Evolutionary conservation across 2,888 invertebrate genomes (phyloP).

Genomic region (Phragmatobia fuliginosa): DNA sequence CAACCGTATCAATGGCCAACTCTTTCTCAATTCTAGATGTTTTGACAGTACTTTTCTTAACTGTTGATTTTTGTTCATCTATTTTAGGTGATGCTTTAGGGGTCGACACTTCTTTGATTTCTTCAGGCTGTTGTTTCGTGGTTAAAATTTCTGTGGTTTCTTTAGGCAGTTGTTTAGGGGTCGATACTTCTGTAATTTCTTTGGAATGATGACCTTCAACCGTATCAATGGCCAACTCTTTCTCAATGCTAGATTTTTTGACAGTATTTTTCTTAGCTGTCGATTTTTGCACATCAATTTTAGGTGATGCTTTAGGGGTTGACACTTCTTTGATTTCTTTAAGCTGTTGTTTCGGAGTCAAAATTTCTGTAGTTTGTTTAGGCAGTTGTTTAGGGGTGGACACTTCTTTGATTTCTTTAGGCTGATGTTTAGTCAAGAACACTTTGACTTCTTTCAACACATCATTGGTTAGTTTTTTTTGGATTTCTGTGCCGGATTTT

Average conservation of each 20-base stretch:
- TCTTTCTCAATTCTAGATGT: slow-evolving; percentile 77
- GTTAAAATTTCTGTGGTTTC: too few relatives aligned
- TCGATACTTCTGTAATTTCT: too few relatives aligned
- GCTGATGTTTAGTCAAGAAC: background rate
- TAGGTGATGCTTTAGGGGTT: too few relatives aligned
- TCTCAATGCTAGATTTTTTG: slow-evolving; percentile 75
- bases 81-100: slow-evolving; percentile 38
- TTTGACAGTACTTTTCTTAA: slow-evolving; percentile 53
- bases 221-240: slow-evolving; percentile 81
- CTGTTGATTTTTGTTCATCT: slow-evolving; percentile 47
- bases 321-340: background rate
- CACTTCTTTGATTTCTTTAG: slow-evolving; percentile 10
- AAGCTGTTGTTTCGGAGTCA: too few relatives aligned
- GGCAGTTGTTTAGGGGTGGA: slow-evolving; percentile 13
- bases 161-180: too few relatives aligned
- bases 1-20: slow-evolving; percentile 83
- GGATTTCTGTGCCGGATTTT: background rate
- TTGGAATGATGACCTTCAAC: too few relatives aligned
- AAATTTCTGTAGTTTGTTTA: too few relatives aligned
- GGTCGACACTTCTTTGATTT: too few relatives aligned
- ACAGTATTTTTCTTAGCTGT: slow-evolving; percentile 46
- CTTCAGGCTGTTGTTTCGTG: too few relatives aligned
- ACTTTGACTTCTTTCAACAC: background rate
- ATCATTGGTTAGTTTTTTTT: background rate
- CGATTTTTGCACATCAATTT: slow-evolving; percentile 49